Percentiles rank a stretch among this genome's conserved stretches.
These are phyloP conservation scores for Actenoides lindsayi DNA, from an alignment of 2,113 vertebrate species.

Conservation along the genomic window DNA sequence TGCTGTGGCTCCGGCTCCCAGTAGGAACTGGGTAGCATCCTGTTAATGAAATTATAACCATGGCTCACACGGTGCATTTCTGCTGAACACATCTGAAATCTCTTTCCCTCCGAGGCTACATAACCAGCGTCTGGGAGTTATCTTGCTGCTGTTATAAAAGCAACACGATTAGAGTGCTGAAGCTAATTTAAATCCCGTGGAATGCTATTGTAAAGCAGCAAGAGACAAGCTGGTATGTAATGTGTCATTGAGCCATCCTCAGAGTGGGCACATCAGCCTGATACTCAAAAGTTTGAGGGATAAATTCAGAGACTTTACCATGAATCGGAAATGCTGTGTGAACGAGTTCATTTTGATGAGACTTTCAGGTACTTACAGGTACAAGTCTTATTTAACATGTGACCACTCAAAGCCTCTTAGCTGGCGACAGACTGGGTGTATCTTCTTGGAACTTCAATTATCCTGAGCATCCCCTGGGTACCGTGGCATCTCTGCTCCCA, in stretches of 20 bases:
- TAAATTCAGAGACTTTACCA: neutral
- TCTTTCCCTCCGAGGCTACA: slow-evolving; percentile 25
- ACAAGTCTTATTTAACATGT: neutral
- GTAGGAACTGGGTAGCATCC: neutral
- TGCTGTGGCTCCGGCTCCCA: neutral
- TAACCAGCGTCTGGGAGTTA: slow-evolving; percentile 1
- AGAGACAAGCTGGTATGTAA: neutral
- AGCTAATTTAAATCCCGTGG: slow-evolving; percentile 41
- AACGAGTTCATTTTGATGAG: neutral
- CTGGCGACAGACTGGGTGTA: neutral
- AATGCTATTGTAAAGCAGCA: slow-evolving; percentile 5
- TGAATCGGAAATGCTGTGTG: neutral
- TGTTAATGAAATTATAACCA: slow-evolving; percentile 56
- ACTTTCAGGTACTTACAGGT: neutral
- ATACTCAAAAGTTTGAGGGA: neutral
- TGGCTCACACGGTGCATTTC: slow-evolving; percentile 10
- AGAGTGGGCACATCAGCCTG: neutral
- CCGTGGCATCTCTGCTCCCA: neutral
- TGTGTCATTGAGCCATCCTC: neutral
- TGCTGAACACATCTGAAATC: slow-evolving; percentile 43
- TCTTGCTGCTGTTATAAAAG: slow-evolving; percentile 3
- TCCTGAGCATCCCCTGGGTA: neutral
- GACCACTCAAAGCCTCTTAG: neutral
- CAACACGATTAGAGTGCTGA: slow-evolving; percentile 19
- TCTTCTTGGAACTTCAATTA: neutral